Percentiles rank a stretch among this genome's conserved stretches.
These are phyloP conservation scores for Diloba caeruleocephala DNA, from an alignment of 2,888 invertebrate genomes.

Conservation along the genomic window DNA sequence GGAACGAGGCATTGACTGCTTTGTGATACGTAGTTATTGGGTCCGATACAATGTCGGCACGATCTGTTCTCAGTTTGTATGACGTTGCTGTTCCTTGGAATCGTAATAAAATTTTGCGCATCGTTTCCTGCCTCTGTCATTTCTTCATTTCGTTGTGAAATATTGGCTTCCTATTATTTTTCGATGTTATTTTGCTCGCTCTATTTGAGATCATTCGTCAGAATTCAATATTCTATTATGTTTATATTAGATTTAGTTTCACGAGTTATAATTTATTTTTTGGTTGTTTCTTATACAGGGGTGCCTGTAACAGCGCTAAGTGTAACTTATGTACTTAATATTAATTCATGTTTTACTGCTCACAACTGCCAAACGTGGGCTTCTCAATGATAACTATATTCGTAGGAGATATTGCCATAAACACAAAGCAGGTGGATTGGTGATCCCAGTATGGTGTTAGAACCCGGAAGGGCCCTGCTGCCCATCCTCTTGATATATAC, in stretches of 20 bases:
- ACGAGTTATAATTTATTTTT: not conserved
- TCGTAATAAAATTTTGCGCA: constrained; percentile 64
- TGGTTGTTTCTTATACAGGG: constrained; percentile 37
- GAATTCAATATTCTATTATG: constrained; percentile 23
- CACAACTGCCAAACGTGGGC: no score
- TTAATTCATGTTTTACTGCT: no score
- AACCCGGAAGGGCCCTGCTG: no score
- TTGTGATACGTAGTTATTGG: constrained; percentile 65
- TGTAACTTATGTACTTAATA: no score
- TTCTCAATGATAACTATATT: no score
- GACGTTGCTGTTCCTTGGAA: constrained; percentile 57
- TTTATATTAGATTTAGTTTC: constrained; percentile 37
- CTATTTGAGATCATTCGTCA: constrained; percentile 28
- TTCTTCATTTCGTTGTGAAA: constrained; percentile 49
- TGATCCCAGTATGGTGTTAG: no score
- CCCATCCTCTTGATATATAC: no score
- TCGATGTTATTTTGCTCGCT: constrained; percentile 23
- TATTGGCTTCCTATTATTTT: constrained; percentile 44
- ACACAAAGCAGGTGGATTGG: no score
- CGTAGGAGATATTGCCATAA: no score
- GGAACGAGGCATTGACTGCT: constrained; percentile 60
- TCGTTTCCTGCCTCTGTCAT: constrained; percentile 51
- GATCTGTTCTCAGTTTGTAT: constrained; percentile 62
- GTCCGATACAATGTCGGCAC: constrained; percentile 64
- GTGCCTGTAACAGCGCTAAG: no score